Evolutionary conservation across 2,888 invertebrate genomes (phyloP).

Genomic region (Lepidocyrtoides sp.): DNA sequence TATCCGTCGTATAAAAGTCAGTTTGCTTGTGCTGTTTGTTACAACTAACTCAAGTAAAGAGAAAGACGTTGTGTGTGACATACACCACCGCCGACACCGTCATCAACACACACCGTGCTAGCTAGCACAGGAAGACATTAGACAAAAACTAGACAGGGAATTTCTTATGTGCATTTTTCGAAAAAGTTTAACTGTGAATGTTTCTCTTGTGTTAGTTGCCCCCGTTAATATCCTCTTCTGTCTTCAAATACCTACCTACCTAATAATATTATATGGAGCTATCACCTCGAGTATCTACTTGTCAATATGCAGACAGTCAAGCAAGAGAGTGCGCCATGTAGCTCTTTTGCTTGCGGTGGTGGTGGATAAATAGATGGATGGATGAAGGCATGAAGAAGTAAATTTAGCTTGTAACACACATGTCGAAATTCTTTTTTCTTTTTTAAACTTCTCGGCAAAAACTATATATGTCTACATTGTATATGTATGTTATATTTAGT

Average conservation of each 20-base stretch:
- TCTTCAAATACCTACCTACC: not conserved
- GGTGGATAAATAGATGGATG: constrained; percentile 67
- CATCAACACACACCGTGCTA: constrained; percentile 34
- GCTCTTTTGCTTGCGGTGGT: constrained; percentile 56
- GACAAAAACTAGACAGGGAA: constrained; percentile 40
- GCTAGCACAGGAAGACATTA: constrained; percentile 47
- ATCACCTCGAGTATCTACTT: not conserved
- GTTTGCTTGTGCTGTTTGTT: not conserved
- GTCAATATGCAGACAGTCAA: constrained; percentile 10
- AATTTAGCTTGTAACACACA: constrained; percentile 81
- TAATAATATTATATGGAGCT: not conserved
- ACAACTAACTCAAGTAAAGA: not conserved
- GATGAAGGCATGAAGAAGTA: constrained; percentile 72
- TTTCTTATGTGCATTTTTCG: constrained; percentile 45
- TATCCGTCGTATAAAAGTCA: constrained; percentile 5
- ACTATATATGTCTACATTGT: constrained; percentile 22
- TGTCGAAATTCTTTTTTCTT: constrained; percentile 72
- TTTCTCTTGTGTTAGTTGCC: constrained; percentile 60
- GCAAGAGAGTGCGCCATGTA: not conserved
- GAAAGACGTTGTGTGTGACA: constrained; percentile 49
- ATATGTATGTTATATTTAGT: not conserved
- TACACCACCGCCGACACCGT: constrained; percentile 15
- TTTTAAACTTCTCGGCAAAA: not conserved
- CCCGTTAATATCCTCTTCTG: constrained; percentile 24
- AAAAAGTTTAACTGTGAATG: constrained; percentile 58